Conservation (phyloP, 2,113 vertebrate genomes). For the Platichthys stellatus region DNA sequence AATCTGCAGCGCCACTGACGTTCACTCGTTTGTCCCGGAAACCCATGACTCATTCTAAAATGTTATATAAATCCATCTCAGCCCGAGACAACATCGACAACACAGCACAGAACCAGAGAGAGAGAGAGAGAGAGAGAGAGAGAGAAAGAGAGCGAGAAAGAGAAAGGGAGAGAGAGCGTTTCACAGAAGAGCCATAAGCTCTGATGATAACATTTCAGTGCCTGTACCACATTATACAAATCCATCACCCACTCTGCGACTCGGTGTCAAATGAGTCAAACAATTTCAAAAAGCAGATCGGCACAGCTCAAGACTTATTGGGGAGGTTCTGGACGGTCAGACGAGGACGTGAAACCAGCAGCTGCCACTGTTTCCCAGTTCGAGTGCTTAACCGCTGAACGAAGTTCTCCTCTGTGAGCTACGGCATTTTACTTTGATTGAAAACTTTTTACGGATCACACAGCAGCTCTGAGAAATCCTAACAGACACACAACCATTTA, state of each 20-base stretch:
- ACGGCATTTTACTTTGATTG: slow-evolving; percentile 6
- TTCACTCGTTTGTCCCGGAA: too few relatives aligned
- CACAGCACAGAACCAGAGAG: too few relatives aligned
- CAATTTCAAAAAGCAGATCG: slow-evolving; percentile 10
- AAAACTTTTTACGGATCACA: neutral
- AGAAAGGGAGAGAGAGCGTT: too few relatives aligned
- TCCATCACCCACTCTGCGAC: slow-evolving; percentile 7
- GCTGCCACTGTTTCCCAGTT: slow-evolving; percentile 42
- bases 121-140: too few relatives aligned
- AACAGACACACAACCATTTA: neutral
- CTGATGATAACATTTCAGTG: neutral
- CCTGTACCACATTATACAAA: slow-evolving; percentile 15
- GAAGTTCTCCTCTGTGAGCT: slow-evolving; percentile 14
- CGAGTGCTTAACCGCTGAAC: slow-evolving; percentile 38
- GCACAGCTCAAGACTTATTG: too few relatives aligned
- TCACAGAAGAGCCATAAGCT: too few relatives aligned
- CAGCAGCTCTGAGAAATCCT: slow-evolving; percentile 4
- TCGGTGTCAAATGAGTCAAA: too few relatives aligned
- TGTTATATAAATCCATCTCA: too few relatives aligned
- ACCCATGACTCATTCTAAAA: too few relatives aligned
- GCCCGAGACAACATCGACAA: too few relatives aligned
- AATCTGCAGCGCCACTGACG: too few relatives aligned
- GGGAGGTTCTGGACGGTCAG: neutral
- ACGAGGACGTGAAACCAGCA: slow-evolving; percentile 11
- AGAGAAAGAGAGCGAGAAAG: too few relatives aligned